Evolutionary conservation across 1,140 invertebrate genomes (phyloP).

Genomic region (Panagrolaimus sp.): DNA sequence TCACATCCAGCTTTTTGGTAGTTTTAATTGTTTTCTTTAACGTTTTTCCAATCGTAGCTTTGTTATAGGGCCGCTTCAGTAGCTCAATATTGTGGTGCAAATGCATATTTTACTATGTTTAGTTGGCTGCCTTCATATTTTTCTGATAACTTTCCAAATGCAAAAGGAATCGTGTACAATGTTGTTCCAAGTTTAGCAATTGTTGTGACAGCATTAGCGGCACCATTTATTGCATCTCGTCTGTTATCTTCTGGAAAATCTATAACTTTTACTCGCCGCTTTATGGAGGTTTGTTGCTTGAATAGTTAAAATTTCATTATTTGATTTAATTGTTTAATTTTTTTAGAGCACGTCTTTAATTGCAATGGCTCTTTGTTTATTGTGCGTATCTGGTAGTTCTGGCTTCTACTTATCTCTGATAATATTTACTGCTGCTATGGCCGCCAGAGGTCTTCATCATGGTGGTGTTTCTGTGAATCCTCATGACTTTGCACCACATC

Average conservation of each 20-base stretch:
- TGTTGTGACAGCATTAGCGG: constrained; percentile 67
- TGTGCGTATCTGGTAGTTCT: constrained; percentile 64
- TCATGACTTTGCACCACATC: constrained; percentile 69
- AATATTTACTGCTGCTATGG: constrained; percentile 65
- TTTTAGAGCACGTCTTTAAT: constrained; percentile 65
- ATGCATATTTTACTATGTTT: constrained; percentile 70
- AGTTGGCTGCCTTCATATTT: constrained; percentile 74
- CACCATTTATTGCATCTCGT: constrained; percentile 66
- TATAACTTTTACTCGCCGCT: constrained; percentile 61
- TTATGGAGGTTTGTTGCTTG: constrained; percentile 59
- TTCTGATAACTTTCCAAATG: constrained; percentile 69
- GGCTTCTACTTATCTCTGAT: constrained; percentile 62
- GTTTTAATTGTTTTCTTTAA: constrained; percentile 33
- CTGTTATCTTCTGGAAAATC: constrained; percentile 59
- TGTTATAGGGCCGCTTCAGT: constrained; percentile 67
- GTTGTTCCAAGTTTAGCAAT: constrained; percentile 70
- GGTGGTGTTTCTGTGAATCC: constrained; percentile 71
- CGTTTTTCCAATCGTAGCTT: neutral
- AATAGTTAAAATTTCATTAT: neutral
- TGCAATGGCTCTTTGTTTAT: constrained; percentile 65
- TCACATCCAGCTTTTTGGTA: constrained; percentile 65
- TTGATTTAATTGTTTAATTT: neutral
- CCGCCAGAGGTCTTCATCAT: constrained; percentile 69
- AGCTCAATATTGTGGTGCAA: constrained; percentile 71
- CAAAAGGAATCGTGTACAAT: constrained; percentile 69